Conservation (phyloP, 2,113 vertebrate species). For the Eptesicus fuscus region DNA sequence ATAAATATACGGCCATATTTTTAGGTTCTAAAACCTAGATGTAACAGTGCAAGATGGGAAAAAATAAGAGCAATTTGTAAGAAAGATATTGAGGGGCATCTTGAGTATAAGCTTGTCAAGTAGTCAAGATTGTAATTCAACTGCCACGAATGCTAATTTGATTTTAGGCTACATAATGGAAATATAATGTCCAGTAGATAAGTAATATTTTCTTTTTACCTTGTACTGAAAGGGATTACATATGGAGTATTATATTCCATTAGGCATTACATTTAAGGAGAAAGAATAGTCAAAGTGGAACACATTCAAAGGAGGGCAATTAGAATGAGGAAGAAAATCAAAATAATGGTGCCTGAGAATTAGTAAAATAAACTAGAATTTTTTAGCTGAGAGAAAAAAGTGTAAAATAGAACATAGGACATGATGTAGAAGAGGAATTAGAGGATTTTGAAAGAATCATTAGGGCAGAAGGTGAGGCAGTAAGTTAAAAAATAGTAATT, state of each 20-base stretch:
- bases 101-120: constrained; percentile 16
- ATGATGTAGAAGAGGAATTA: not conserved
- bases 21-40: constrained; percentile 9
- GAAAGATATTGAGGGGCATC: not conserved
- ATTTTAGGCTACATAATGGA: constrained; percentile 5
- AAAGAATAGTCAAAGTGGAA: not conserved
- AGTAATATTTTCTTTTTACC: not conserved
- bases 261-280: not conserved
- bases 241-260: not conserved
- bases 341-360: not conserved
- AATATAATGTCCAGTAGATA: constrained; percentile 11
- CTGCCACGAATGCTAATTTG: constrained; percentile 33
- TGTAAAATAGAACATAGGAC: not conserved
- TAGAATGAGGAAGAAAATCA: not conserved
- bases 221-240: not conserved
- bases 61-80: not conserved
- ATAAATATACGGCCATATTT: not conserved
- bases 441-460: not conserved
- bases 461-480: not conserved
- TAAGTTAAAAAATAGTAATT: not conserved
- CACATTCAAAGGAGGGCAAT: not conserved
- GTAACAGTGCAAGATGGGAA: not conserved
- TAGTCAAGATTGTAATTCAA: not conserved
- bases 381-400: not conserved
- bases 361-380: not conserved